Base-by-base conservation (phyloP, 2,797 vertebrate species). In the Phoeniculus purpureus region DNA sequence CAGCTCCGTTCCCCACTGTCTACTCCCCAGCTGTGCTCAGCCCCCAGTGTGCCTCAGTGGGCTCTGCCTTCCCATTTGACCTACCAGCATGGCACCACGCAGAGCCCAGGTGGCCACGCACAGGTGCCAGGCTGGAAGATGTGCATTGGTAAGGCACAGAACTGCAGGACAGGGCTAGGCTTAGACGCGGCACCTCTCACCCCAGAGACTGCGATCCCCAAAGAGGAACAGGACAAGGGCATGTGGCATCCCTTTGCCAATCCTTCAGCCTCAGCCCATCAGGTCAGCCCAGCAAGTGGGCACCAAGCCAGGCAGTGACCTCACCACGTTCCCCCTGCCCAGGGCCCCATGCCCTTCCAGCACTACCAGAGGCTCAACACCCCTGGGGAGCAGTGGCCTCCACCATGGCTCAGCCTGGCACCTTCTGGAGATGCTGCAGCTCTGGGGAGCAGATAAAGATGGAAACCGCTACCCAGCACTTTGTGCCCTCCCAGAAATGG, bases 371-470 rank as follows among this genome's bases (percentile, higher is more conserved):
- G 40, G 7, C 34, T 59, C 59, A 47, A 62, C 0, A 1, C 43
- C 74, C 22, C 17, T 59, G 45, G 3, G 67, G 1, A 1, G 61
- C 51, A 37, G 61, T 73, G 59, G 55, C 7, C 40, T 70, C 48
- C 11, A 5, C 23, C 51, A 48, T 72, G 67, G 92, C 89, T 95
- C 87, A 92, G 84, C 66, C 65, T 5, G 1, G 90, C 81, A 92
- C 79, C 93, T 95, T 93, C 92, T 0, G 55, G 92, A 87, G 88
- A 83, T 48, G 52, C 73, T 56, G 62, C 85, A 85, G 81, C 43
- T 66, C 82, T 0, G 0, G 26, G 77, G 26, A 81, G 37, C 58
- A 81, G 48, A n/a, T 0, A 51, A 65, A 70, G 26, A 56, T 12
- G 10, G 68, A 66, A 94, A 50, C 6, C 0, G 0, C 51, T 92